phyloP scores from a whole-genome alignment of 1,140 invertebrate genomes.

The Zaprionus africanus region DNA sequence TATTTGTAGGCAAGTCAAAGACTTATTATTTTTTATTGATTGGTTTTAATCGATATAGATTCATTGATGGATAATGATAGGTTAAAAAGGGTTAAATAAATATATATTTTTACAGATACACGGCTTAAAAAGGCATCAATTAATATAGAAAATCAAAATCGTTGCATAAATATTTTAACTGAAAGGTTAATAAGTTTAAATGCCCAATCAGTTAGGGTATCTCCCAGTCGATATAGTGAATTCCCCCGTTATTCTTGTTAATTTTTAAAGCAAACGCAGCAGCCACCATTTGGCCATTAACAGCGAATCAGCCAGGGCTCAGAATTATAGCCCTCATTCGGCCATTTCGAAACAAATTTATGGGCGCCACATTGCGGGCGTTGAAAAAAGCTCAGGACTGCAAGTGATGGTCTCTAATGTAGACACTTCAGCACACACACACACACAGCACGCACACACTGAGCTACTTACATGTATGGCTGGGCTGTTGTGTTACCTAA shows the following conservation, averaged over 20 bases:
- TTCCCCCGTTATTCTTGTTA: constrained; percentile 43
- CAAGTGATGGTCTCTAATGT: constrained; percentile 76
- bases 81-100: too few relatives aligned
- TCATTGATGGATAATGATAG: too few relatives aligned
- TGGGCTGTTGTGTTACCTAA: constrained; percentile 20
- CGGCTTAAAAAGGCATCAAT: too few relatives aligned
- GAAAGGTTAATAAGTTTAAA: too few relatives aligned
- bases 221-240: not conserved
- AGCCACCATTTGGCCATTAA: constrained; percentile 67
- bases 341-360: constrained; percentile 73
- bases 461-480: constrained; percentile 4
- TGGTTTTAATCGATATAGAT: too few relatives aligned
- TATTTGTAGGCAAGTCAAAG: too few relatives aligned
- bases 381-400: constrained; percentile 55
- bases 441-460: too few relatives aligned
- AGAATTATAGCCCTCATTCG: constrained; percentile 59
- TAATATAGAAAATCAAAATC: too few relatives aligned
- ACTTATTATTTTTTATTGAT: too few relatives aligned
- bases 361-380: constrained; percentile 48
- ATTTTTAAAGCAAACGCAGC: constrained; percentile 64
- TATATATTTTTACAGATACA: too few relatives aligned
- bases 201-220: constrained; percentile 2
- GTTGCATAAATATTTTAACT: too few relatives aligned
- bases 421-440: constrained; percentile 61
- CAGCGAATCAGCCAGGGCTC: constrained; percentile 60